Conservation (phyloP, 2,113 vertebrate species). For the Gobiocypris rarus region DNA sequence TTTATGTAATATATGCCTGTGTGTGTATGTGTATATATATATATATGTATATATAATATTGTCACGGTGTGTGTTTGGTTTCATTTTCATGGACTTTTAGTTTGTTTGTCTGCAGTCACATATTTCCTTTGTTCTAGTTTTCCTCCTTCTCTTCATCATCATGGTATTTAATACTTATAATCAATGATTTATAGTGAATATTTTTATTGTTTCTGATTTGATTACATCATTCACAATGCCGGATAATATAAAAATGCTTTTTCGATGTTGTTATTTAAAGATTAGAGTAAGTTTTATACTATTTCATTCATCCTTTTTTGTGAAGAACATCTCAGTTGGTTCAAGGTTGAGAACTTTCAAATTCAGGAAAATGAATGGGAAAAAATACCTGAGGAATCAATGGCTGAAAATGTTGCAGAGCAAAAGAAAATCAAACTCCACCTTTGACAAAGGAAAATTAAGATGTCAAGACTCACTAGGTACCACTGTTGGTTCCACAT, state of each 20-base stretch:
- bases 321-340: too few relatives aligned
- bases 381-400: background rate
- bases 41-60: too few relatives aligned
- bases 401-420: background rate
- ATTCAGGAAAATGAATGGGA: background rate
- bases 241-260: background rate
- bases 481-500: conserved; percentile 99
- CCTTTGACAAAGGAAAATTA: background rate
- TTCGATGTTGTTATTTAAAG: background rate
- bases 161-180: too few relatives aligned
- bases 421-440: background rate
- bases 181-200: background rate
- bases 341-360: background rate
- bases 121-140: too few relatives aligned
- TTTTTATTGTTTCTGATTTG: background rate
- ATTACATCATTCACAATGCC: background rate
- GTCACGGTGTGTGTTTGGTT: too few relatives aligned
- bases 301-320: too few relatives aligned
- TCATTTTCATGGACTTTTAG: too few relatives aligned
- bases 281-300: background rate
- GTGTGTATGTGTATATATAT: too few relatives aligned
- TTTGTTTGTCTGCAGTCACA: too few relatives aligned
- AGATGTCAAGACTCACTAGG: conserved; percentile 81
- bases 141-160: too few relatives aligned
- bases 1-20: too few relatives aligned